These are phyloP conservation scores for Hymenopus coronatus DNA, from an alignment of 2,888 invertebrate species.

Conservation along the genomic window DNA sequence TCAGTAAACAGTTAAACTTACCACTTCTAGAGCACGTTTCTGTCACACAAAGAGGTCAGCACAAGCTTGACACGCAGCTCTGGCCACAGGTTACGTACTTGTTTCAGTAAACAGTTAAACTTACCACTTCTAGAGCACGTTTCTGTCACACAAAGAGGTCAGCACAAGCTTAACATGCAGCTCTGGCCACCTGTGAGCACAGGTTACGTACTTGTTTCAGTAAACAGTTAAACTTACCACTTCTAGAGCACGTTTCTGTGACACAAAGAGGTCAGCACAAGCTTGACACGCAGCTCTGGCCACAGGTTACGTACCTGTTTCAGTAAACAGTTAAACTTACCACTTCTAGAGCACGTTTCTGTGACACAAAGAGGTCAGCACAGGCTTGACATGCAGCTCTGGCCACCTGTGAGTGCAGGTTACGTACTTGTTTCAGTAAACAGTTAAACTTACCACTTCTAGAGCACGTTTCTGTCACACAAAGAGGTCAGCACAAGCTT, in stretches of 20 bases:
- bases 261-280: slow-evolving; percentile 73
- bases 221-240: too few species aligned
- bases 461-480: slow-evolving; percentile 53
- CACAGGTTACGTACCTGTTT: slow-evolving; percentile 81
- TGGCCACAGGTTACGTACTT: slow-evolving; percentile 84
- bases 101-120: too few species aligned
- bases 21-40: too few species aligned
- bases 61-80: slow-evolving; percentile 80
- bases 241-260: slow-evolving; percentile 52
- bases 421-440: slow-evolving; percentile 78
- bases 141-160: slow-evolving; percentile 70
- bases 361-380: slow-evolving; percentile 71
- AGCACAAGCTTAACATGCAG: slow-evolving; percentile 79
- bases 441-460: too few species aligned
- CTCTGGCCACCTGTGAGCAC: slow-evolving; percentile 87
- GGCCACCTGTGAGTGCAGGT: slow-evolving; percentile 89
- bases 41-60: slow-evolving; percentile 73
- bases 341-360: slow-evolving; percentile 49
- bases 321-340: too few species aligned
- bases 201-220: slow-evolving; percentile 81
- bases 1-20: too few species aligned
- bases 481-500: slow-evolving; percentile 78
- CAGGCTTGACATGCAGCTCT: slow-evolving; percentile 82
- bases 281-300: slow-evolving; percentile 84
- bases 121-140: too few species aligned